A percentile compares a stretch with the other conserved stretches of the same genome.
These are phyloP conservation scores for Trididemnum clinides DNA, from an alignment of 23 tunicate species.

Conservation along the genomic window DNA sequence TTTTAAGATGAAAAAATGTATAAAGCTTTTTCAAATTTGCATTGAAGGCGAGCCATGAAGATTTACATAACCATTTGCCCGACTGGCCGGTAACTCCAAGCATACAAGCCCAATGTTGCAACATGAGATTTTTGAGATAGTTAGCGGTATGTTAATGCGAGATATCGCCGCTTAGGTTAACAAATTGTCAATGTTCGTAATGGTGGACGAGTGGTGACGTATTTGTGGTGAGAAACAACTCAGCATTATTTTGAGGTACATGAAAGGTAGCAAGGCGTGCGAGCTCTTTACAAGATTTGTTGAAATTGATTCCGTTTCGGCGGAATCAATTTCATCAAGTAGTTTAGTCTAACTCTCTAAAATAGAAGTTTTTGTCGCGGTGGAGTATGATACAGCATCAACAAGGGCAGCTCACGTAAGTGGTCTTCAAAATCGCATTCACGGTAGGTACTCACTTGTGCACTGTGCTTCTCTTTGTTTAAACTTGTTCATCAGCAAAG, in stretches of 20 bases:
- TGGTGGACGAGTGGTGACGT: conserved; percentile 17
- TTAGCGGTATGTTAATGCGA: background rate
- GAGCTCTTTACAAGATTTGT: conserved; percentile 20
- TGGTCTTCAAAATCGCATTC: background rate
- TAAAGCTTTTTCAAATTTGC: background rate
- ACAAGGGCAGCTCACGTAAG: conserved; percentile 3
- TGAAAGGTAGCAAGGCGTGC: too few species aligned
- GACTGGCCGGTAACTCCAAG: conserved; percentile 1
- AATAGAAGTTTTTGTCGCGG: background rate
- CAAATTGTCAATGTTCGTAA: conserved; percentile 1
- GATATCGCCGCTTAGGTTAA: background rate
- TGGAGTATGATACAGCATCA: background rate
- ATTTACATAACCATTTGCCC: background rate
- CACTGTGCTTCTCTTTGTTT: background rate
- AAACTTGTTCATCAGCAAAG: background rate
- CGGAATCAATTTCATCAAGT: conserved; percentile 26
- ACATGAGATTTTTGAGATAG: conserved; percentile 14
- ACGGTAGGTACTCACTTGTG: background rate
- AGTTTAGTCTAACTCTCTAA: background rate
- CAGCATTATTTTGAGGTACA: background rate
- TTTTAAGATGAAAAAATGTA: background rate
- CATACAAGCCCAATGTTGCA: conserved; percentile 13
- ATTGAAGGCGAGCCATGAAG: background rate
- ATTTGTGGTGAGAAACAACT: background rate
- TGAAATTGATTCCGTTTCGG: conserved; percentile 14